Conservation (phyloP, 2,113 vertebrate genomes). For the Saguinus midas region DNA sequence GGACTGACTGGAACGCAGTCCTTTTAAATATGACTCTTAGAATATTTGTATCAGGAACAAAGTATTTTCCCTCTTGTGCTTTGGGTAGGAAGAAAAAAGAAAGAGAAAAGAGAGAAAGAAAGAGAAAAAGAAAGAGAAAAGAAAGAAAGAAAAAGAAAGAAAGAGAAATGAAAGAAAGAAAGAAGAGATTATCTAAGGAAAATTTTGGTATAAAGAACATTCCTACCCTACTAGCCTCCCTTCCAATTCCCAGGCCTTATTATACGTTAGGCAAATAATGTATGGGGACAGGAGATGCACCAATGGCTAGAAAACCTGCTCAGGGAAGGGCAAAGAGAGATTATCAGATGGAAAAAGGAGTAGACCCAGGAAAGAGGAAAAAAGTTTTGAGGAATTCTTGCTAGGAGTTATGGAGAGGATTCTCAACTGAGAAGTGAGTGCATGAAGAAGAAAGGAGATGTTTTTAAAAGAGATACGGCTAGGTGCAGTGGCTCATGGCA, state of each 20-base stretch:
- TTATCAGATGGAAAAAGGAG: background rate
- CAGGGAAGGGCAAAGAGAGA: background rate
- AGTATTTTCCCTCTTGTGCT: no score
- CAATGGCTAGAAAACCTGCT: background rate
- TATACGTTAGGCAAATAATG: background rate
- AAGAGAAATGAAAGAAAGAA: background rate
- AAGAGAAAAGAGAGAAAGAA: no score
- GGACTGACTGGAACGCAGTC: background rate
- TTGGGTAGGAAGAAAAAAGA: no score
- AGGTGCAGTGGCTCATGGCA: no score
- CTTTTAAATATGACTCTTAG: background rate
- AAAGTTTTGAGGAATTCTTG: background rate
- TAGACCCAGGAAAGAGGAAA: background rate
- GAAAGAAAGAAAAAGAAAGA: background rate
- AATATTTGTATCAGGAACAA: background rate
- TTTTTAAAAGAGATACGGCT: no score
- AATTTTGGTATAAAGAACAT: background rate
- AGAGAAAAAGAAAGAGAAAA: no score
- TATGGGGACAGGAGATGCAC: background rate
- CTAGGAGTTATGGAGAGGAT: background rate
- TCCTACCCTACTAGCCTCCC: background rate
- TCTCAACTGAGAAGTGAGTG: background rate
- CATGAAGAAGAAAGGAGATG: background rate
- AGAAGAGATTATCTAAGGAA: background rate
- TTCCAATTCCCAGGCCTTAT: background rate